Base-by-base conservation (phyloP, 2,888 invertebrate species). In the Elegia similella region DNA sequence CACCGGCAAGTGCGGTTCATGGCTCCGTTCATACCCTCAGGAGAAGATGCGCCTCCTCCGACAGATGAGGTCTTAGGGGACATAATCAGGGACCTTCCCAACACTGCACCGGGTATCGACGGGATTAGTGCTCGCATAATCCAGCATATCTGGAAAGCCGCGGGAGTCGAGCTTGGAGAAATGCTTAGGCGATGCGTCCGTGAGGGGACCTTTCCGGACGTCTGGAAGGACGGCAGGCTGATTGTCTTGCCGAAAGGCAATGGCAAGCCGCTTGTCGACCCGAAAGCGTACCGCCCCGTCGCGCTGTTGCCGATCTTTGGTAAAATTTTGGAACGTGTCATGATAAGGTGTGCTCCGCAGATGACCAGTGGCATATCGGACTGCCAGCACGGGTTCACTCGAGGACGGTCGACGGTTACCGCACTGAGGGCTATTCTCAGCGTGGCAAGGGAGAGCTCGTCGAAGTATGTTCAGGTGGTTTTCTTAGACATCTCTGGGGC, bases 71-170 rank as follows among this genome's bases (percentile, higher is more conserved):
- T 13, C 0, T 2, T 72, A 12, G 58, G 12, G 0, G 16, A 6
- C 0, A 67, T 73, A 38, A 52, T 75, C 0, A 57, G 10, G 56
- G 12, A 16, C 0, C 52, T 75, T 0, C 70, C 71, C 0, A 69
- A 70, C 59, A 76, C 68, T 6, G 65, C 73, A 0, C 71, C 72
- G 13, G 77, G 76, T 0, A 50, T 66, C 6, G 72, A 77, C 10
- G 72, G 75, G 0, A 46, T 75, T 0, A 64, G 64, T 0, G 63
- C 70, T 0, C 30, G 52, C 0, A 73, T 76, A 0, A 6, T 74
- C 0, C 62, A 56, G 12, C 29, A 64, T 12, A 62, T 59, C 2
- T 73, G 69, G 63, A 42, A 12, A 6, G 66, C 57, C 0, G 59
- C 64, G 16, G 0, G 12, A 1, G 38, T n/a, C 1, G 38, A 38